phyloP scores from a whole-genome alignment of 1,140 invertebrate species.

The Bombyx mandarina region DNA sequence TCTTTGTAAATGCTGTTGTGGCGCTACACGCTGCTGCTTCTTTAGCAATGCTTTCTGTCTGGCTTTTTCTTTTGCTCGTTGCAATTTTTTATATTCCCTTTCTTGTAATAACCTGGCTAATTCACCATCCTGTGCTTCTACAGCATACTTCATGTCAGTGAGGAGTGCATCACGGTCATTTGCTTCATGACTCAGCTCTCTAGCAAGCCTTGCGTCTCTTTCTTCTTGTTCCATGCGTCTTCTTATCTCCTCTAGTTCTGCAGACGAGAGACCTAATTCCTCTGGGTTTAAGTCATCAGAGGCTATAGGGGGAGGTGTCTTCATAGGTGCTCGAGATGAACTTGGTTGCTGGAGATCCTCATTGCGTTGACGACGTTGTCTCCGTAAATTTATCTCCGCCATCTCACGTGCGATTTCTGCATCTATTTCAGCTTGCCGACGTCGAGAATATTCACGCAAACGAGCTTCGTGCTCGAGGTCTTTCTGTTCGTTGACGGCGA shows the following conservation, averaged over 20 bases:
- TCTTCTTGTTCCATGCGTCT: constrained; percentile 74
- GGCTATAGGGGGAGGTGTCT: constrained; percentile 18
- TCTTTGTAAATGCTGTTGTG: constrained; percentile 28
- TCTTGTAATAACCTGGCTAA: constrained; percentile 91
- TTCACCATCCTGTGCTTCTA: constrained; percentile 93
- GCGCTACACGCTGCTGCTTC: constrained; percentile 47
- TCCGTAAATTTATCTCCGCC: constrained; percentile 54
- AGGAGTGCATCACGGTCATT: constrained; percentile 73
- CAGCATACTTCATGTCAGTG: constrained; percentile 83
- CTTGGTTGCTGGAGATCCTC: constrained; percentile 39
- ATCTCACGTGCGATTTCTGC: constrained; percentile 58
- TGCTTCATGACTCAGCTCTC: constrained; percentile 74
- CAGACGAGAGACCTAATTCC: constrained; percentile 70
- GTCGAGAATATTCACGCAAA: constrained; percentile 36
- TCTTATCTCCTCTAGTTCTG: constrained; percentile 72
- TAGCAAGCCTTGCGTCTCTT: constrained; percentile 73
- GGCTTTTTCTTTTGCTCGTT: constrained; percentile 60
- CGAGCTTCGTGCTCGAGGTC: constrained; percentile 52
- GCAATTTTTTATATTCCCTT: constrained; percentile 72
- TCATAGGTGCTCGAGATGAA: constrained; percentile 29
- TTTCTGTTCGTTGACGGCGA: constrained; percentile 85
- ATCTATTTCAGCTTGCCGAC: constrained; percentile 53
- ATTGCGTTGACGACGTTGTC: constrained; percentile 32
- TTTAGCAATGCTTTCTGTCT: constrained; percentile 56
- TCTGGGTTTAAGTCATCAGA: constrained; percentile 45